Evolutionary conservation across 2,797 vertebrate genomes (phyloP).

Genomic region (Diplodus sargus): DNA sequence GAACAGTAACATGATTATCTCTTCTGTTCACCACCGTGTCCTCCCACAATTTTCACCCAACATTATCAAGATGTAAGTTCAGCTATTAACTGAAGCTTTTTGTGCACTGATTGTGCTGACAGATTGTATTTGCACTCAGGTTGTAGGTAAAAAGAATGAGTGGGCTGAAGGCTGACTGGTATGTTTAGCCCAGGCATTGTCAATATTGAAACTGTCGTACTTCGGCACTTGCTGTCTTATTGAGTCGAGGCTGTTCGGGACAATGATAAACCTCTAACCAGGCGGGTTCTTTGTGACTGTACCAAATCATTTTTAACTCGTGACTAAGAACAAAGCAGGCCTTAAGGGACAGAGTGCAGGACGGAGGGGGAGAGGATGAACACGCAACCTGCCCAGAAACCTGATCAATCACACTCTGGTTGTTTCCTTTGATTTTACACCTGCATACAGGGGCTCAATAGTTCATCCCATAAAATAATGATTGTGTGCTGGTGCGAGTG

Average conservation of each 20-base stretch:
- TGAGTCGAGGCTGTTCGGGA: background rate
- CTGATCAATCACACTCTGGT: background rate
- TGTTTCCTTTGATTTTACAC: conserved; percentile 35
- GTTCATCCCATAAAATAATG: conserved; percentile 41
- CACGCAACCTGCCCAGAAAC: conserved; percentile 1
- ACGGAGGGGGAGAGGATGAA: conserved; percentile 5
- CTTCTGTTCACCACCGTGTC: background rate
- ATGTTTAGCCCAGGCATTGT: background rate
- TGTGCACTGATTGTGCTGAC: background rate
- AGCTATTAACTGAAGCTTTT: background rate
- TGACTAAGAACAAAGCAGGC: background rate
- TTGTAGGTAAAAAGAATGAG: too few species aligned
- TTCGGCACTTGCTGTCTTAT: background rate
- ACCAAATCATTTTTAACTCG: background rate
- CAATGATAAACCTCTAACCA: background rate
- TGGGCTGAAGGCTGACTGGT: background rate
- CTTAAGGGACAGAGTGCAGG: background rate
- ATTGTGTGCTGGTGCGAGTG: conserved; percentile 42
- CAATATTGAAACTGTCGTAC: background rate
- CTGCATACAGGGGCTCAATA: conserved; percentile 26
- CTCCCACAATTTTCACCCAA: background rate
- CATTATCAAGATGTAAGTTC: background rate
- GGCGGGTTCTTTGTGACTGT: background rate
- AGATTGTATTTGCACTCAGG: background rate
- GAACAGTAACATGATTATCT: background rate